These are phyloP conservation scores for Drepanosiphum platanoidis DNA, from an alignment of 2,888 invertebrate genomes.

Conservation along the genomic window DNA sequence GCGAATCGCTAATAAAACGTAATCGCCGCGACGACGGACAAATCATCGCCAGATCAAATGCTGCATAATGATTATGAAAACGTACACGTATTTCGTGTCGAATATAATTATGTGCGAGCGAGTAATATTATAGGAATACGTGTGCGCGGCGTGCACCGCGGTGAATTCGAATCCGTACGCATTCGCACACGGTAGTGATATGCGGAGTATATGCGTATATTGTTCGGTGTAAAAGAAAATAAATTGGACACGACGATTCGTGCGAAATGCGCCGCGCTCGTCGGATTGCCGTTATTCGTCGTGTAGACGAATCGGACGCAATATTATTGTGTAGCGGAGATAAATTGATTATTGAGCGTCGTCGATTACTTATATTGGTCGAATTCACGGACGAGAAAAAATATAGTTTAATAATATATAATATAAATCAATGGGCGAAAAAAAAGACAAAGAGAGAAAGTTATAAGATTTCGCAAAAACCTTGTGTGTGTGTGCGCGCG, in stretches of 20 bases:
- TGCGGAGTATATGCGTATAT: too few relatives aligned
- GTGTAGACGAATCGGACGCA: too few relatives aligned
- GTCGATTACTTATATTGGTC: background rate
- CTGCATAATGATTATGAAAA: background rate
- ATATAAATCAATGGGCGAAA: background rate
- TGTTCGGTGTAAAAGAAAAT: too few relatives aligned
- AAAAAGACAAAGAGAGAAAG: slow-evolving; percentile 33
- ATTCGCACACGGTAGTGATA: too few relatives aligned
- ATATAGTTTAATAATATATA: background rate
- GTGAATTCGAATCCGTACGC: background rate
- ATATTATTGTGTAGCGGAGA: background rate
- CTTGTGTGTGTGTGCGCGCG: too few relatives aligned
- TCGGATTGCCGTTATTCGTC: too few relatives aligned
- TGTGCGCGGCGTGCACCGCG: background rate
- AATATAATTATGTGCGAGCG: background rate
- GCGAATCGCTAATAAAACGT: too few relatives aligned
- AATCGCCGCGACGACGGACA: too few relatives aligned
- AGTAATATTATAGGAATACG: background rate
- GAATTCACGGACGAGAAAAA: background rate
- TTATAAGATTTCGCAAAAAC: slow-evolving; percentile 16
- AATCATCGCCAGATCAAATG: too few relatives aligned
- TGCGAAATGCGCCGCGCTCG: too few relatives aligned
- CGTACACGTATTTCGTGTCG: background rate
- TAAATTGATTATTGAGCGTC: background rate
- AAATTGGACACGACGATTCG: too few relatives aligned